phyloP scores from a whole-genome alignment of 2,797 vertebrate species.

The Poecilia wingei region DNA sequence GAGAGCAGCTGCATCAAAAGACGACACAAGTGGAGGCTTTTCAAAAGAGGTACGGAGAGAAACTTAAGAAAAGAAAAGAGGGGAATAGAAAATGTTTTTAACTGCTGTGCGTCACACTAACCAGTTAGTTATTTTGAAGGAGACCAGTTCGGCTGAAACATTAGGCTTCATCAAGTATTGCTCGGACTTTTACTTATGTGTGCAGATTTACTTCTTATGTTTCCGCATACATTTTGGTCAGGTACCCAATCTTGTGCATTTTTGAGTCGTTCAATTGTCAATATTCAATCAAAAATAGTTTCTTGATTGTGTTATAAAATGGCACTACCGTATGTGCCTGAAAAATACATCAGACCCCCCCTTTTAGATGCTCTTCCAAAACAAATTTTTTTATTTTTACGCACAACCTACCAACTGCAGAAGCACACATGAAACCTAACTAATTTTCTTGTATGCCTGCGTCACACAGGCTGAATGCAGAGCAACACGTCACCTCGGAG shows the following conservation, averaged over 20 bases:
- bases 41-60: slow-evolving; percentile 79
- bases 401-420: not conserved
- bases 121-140: not conserved
- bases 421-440: not conserved
- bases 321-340: no score
- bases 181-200: not conserved
- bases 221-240: not conserved
- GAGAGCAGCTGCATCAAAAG: slow-evolving; percentile 83
- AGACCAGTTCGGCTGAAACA: not conserved
- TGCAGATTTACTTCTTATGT: not conserved
- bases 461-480: slow-evolving; percentile 70
- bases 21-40: slow-evolving; percentile 82
- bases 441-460: not conserved
- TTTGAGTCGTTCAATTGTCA: not conserved
- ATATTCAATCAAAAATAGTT: not conserved
- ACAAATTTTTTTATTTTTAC: not conserved
- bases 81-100: not conserved
- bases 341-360: no score
- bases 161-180: not conserved
- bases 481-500: slow-evolving; percentile 80
- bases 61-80: not conserved
- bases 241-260: not conserved
- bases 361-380: not conserved
- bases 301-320: no score
- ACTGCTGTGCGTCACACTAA: not conserved